phyloP scores from a whole-genome alignment of 2,797 vertebrate species.

The Spatula clypeata region DNA sequence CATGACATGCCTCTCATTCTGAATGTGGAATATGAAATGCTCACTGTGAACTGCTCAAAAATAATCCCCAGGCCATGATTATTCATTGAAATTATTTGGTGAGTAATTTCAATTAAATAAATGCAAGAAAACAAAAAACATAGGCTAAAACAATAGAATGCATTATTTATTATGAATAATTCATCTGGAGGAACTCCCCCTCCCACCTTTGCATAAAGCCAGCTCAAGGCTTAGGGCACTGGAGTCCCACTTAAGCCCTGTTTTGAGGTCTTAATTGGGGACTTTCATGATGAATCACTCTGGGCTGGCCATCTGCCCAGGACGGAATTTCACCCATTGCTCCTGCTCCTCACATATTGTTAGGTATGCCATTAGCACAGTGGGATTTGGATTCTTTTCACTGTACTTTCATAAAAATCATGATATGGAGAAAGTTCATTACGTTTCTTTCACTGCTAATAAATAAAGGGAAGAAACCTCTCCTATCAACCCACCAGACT shows the following conservation, averaged over 20 bases:
- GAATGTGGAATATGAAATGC: slow-evolving; percentile 45
- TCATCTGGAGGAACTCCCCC: slow-evolving; percentile 16
- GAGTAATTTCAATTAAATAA: slow-evolving; percentile 78
- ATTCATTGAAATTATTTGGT: slow-evolving; percentile 78
- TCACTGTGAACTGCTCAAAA: slow-evolving; percentile 35
- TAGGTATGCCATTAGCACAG: slow-evolving; percentile 38
- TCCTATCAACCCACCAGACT: background rate
- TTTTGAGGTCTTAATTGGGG: slow-evolving; percentile 60
- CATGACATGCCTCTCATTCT: slow-evolving; percentile 36
- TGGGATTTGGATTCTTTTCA: slow-evolving; percentile 41
- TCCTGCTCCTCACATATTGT: slow-evolving; percentile 36
- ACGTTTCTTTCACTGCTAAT: background rate
- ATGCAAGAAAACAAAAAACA: slow-evolving; percentile 65
- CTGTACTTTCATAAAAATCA: slow-evolving; percentile 30
- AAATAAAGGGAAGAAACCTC: slow-evolving; percentile 25
- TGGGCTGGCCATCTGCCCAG: slow-evolving; percentile 51
- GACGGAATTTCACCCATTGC: slow-evolving; percentile 55
- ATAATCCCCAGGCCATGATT: slow-evolving; percentile 70
- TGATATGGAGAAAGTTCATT: background rate
- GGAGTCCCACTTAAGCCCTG: slow-evolving; percentile 34
- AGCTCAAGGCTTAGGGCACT: slow-evolving; percentile 15
- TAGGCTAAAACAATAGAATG: slow-evolving; percentile 56
- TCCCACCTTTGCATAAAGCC: background rate
- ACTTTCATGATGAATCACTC: slow-evolving; percentile 43
- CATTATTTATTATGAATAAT: slow-evolving; percentile 68